Evolutionary conservation across 2,888 invertebrate genomes (phyloP), one percentile per base, ranked within the genome.

Genomic region (Mellilla xanthometata): DNA sequence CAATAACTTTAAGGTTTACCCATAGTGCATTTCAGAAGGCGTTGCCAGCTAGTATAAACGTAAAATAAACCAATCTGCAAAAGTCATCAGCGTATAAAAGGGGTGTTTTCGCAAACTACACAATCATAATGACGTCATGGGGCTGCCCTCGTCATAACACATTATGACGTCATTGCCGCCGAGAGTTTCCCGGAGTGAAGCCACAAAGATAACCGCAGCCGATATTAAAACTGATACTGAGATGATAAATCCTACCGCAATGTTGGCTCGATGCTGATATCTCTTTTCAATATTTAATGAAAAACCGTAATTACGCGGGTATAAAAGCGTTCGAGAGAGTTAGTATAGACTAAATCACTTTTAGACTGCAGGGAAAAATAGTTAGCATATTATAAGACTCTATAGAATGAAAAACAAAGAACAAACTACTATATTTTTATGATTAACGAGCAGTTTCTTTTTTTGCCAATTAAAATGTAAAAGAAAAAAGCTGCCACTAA

Each of bases 111-210:
- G 33, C 29, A 45, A 28, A 24, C 28, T 31, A 42, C 52, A 43
- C 53, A 43, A 54, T 60, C 53, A 35, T 54, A 49, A 55, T 56
- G 33, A 49, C 39, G 48, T 39, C 36, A 46, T 52, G 38, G 52
- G 47, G 45, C 53, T 44, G 49, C 49, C 47, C 50, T 40, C 39
- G 46, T 46, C 40, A 46, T 46, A 36, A 36, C 40, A 36, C 31
- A 36, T 46, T 26, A 40, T 46, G 46, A 40, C 40, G 35, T 61
- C 61, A 54, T 63, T 55, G 65, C 60, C 59, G 50, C 54, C 35
- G 58, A 64, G 65, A 73, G 24, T 72, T 62, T 61, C 57, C 56
- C 45, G 44, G 51, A 39, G 52, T 52, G 53, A 49, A 57, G 46
- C 41, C 52, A 41, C 39, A 40, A 34, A 43, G 48, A 56, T 53